A percentile compares a stretch with the other conserved stretches of the same genome.
These are phyloP conservation scores for Holothuria leucospilota DNA, from an alignment of 53 echinoderm and acorn worm genomes.

Conservation along the genomic window DNA sequence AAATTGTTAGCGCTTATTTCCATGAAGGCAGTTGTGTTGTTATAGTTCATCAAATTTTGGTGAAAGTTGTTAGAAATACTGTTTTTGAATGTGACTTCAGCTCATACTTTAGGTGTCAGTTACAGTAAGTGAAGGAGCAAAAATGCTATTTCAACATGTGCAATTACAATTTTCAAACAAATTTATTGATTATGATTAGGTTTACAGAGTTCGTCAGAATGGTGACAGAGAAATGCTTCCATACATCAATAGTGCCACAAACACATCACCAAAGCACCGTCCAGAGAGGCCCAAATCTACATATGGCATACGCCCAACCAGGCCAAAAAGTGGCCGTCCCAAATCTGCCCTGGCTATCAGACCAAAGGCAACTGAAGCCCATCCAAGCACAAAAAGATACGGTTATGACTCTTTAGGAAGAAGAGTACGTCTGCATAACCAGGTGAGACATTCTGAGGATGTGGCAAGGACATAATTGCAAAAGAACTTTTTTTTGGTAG, in stretches of 20 bases:
- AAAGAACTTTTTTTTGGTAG: too few relatives aligned
- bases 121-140: too few relatives aligned
- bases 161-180: not conserved
- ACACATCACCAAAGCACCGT: conserved; percentile 55
- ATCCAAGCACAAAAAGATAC: conserved; percentile 87
- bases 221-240: conserved; percentile 52
- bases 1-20: too few relatives aligned
- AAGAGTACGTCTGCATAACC: conserved; percentile 63
- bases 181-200: not conserved
- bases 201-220: conserved; percentile 15
- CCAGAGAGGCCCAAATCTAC: conserved; percentile 94
- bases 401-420: conserved; percentile 83
- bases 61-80: too few relatives aligned
- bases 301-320: conserved; percentile 76
- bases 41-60: too few relatives aligned
- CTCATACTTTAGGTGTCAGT: too few relatives aligned
- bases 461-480: too few relatives aligned
- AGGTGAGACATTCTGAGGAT: conserved; percentile 32
- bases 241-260: conserved; percentile 48
- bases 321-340: conserved; percentile 66
- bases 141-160: too few relatives aligned
- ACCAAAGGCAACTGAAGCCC: conserved; percentile 77
- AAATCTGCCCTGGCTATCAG: conserved; percentile 59
- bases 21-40: too few relatives aligned
- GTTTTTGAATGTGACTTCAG: too few relatives aligned